Evolutionary conservation across 2,113 vertebrate species (phyloP), one percentile per base, ranked within the genome.

Genomic region (Gracilinanus agilis): DNA sequence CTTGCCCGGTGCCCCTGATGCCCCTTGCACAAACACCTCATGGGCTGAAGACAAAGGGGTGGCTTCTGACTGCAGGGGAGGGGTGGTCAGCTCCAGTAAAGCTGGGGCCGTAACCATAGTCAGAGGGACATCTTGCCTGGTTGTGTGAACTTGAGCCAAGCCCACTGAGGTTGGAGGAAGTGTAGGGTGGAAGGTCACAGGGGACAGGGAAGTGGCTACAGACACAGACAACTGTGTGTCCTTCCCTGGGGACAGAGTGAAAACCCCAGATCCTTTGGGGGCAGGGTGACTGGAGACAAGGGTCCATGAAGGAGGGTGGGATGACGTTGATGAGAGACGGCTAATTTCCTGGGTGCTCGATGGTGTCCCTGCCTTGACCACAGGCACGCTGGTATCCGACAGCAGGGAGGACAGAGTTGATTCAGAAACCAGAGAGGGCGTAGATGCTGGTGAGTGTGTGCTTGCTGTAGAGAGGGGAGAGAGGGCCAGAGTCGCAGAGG

Each of bases 341-440:
- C 61, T n/a, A 34, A n/a, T 75, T 13, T n/a, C 61, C 34, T 75
- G 61, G 61, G 61, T 83, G 67, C n/a, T n/a, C 19, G 9, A 8
- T 23, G 97, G 97, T 0, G 97, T 98, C 92, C 96, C 97, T 94
- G 95, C 95, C 53, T 98, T 97, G 93, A 97, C 97, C 92, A 97
- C 88, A 40, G 97, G 94, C n/a, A 97, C 91, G 91, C 97, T 97
- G 55, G 95, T 96, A 49, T 97, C 97, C 0, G 94, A 96, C n/a
- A 95, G 97, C 44, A 97, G 96, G 21, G 93, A 90, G 29, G 93
- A 90, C 61, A 0, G 49, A 24, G 94, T 96, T 56, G 94, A 93
- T 25, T 95, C 92, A 21, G 49, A 94, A 44, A 94, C 89, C 27
- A 44, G 0, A 0, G 88, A 94, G 12, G 94, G 54, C 21, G 95